Evolutionary conservation across 2,888 invertebrate species (phyloP).

Genomic region (Lamellibrachia columna): DNA sequence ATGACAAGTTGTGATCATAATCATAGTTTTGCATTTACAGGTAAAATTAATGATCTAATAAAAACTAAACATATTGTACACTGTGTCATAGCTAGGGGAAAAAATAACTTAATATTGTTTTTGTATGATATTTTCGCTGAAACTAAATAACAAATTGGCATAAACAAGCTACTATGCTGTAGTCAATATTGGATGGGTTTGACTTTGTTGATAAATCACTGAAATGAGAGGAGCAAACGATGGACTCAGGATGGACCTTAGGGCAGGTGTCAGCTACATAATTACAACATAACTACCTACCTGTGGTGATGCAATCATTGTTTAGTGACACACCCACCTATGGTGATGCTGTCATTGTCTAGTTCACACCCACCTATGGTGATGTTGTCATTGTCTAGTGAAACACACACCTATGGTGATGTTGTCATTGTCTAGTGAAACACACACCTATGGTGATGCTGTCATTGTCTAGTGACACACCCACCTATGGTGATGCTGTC

Average conservation of each 20-base stretch:
- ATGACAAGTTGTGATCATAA: no score
- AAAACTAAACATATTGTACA: no score
- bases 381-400: neutral
- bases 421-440: neutral
- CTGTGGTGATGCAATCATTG: neutral
- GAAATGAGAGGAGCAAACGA: no score
- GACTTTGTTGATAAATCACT: neutral
- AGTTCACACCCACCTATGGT: no score
- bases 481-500: neutral
- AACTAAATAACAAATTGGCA: slow-evolving; percentile 47
- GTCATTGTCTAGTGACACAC: no score
- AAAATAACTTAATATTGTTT: slow-evolving; percentile 43
- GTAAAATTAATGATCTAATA: no score
- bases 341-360: neutral
- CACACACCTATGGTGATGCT: neutral
- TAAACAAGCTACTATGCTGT: neutral
- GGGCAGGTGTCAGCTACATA: no score
- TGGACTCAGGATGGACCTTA: no score
- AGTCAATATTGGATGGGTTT: neutral
- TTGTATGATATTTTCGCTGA: no score
- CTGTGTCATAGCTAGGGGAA: no score
- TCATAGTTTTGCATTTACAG: no score
- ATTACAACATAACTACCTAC: no score
- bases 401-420: neutral
- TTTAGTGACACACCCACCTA: neutral